Base-by-base conservation (phyloP, 2,797 vertebrate genomes). In the Microchirus variegatus region DNA sequence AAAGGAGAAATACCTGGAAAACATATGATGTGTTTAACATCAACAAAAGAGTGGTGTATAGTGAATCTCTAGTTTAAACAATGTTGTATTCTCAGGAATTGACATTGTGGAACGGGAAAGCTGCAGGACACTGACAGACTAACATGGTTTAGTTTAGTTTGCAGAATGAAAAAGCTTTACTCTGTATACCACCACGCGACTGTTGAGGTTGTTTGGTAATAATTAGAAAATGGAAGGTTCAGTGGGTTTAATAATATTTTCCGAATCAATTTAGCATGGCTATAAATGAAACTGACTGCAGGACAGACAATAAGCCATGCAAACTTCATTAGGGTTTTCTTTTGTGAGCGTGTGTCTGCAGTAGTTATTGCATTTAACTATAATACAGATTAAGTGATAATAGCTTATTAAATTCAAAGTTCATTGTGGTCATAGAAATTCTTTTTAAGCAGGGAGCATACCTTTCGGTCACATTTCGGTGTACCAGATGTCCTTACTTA, bases 181-280 rank as follows among this genome's bases (percentile, higher is more conserved):
- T 56, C 47, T 58, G 59, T 77, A 59, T 78, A 82, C 71, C 84
- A 77, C 88, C 85, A 82, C 83, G 90, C 83, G 90, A 88, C 77
- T 78, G 80, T 87, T 83, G 71, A 81, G 77, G 80, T 84, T 77
- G 68, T 60, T 60, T 81, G 71, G 71, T 85, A 82, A 90, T 90
- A 84, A 87, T 90, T 86, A 87, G 69, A 82, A 50, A 83, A 85
- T 81, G 59, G 66, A 87, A 14, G 80, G 72, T 90, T 89, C 84
- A 88, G 78, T 82, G 77, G 86, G 77, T 89, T 87, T 87, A 88
- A 91, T 90, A 90, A 90, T 87, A 88, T 90, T 86, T 89, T 89
- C 69, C 55, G 84, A 90, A 91, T 91, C 87, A 88, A 89, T 90
- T 89, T 90, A 83, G 70, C 64, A 77, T 70, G 64, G 77, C 71